Conservation (phyloP, 2,113 vertebrate species). For the Hyaena hyaena region DNA sequence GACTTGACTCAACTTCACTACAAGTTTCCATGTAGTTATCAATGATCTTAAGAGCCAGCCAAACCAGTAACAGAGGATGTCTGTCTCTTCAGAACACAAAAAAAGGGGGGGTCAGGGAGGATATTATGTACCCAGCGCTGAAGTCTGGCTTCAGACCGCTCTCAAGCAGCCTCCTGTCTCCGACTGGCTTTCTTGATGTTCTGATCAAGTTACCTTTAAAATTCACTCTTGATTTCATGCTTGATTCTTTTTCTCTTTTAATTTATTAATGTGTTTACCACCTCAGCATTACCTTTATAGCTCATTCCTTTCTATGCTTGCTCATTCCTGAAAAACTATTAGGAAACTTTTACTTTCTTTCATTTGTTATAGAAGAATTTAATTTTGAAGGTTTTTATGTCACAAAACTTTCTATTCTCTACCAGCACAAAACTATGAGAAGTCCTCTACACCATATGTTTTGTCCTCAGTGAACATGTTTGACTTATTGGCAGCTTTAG, state of each 20-base stretch:
- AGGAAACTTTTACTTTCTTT: constrained; percentile 26
- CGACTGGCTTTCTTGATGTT: constrained; percentile 51
- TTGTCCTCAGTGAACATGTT: not conserved
- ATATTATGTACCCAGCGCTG: not conserved
- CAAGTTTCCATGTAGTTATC: constrained; percentile 81
- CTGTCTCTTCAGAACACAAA: constrained; percentile 83
- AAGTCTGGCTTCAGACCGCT: constrained; percentile 83
- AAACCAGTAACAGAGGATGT: constrained; percentile 83
- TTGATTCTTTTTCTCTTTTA: constrained; percentile 76
- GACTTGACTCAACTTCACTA: constrained; percentile 75
- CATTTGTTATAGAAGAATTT: not conserved
- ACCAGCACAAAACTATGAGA: not conserved
- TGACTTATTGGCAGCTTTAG: not conserved
- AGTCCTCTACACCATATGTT: not conserved
- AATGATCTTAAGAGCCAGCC: constrained; percentile 85
- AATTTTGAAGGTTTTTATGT: constrained; percentile 50
- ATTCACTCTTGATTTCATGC: constrained; percentile 72
- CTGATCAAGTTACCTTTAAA: constrained; percentile 84
- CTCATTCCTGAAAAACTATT: constrained; percentile 26
- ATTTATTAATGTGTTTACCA: constrained; percentile 84
- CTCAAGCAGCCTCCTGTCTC: constrained; percentile 80
- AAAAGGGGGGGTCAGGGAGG: not conserved
- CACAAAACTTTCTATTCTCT: constrained; percentile 1
- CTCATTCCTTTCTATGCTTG: constrained; percentile 46
- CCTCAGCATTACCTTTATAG: constrained; percentile 77